Conservation (phyloP, 2,113 vertebrate species). For the Puma concolor region DNA sequence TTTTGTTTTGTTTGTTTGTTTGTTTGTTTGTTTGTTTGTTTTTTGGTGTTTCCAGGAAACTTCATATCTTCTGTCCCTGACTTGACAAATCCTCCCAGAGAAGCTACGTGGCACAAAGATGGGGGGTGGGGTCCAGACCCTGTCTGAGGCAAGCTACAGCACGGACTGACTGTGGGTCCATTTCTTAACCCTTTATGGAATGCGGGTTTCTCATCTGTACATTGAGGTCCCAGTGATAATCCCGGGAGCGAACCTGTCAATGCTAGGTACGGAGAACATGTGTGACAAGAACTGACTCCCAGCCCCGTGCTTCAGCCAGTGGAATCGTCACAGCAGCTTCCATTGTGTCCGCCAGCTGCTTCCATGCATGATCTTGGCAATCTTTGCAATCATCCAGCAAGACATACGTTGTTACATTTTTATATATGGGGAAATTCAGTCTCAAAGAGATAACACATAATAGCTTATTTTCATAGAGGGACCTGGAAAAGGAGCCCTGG, state of each 20-base stretch:
- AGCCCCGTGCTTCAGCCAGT: neutral
- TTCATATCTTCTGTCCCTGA: neutral
- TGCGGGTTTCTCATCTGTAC: neutral
- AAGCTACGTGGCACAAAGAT: rapidly evolving
- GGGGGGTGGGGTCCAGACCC: rapidly evolving
- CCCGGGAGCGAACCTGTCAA: neutral
- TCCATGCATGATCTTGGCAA: neutral
- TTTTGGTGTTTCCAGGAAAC: neutral
- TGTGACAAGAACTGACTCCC: neutral
- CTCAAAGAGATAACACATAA: neutral
- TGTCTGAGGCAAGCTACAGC: rapidly evolving
- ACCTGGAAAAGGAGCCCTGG: neutral
- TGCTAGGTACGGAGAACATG: rapidly evolving
- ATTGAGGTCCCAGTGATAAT: neutral
- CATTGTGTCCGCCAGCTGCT: neutral
- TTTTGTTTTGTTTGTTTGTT: too few relatives aligned
- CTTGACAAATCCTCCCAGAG: neutral
- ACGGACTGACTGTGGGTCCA: rapidly evolving
- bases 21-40: too few relatives aligned
- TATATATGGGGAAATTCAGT: neutral
- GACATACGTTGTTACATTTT: neutral
- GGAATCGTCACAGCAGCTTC: neutral
- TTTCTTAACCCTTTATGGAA: rapidly evolving
- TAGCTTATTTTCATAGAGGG: neutral
- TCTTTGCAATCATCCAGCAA: neutral